phyloP scores from a whole-genome alignment of 2,797 vertebrate genomes.

The Poecilia velifera region DNA sequence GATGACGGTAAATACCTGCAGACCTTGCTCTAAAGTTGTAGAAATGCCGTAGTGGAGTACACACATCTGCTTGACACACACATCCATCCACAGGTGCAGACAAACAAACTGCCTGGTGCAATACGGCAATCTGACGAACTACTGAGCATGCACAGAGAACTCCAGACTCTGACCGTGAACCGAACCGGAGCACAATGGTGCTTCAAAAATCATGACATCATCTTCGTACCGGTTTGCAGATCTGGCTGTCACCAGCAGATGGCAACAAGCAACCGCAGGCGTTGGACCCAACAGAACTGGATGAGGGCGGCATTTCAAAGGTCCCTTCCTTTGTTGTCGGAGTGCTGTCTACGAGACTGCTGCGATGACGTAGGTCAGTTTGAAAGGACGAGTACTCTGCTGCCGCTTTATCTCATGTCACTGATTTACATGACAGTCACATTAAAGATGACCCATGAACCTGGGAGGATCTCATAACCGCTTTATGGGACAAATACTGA shows the following conservation, averaged over 20 bases:
- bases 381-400: conserved; percentile 19
- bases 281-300: conserved; percentile 47
- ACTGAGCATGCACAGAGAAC: conserved; percentile 75
- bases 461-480: background rate
- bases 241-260: conserved; percentile 48
- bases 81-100: conserved; percentile 46
- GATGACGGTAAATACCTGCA: background rate
- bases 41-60: background rate
- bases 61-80: background rate
- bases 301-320: conserved; percentile 57
- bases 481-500: background rate
- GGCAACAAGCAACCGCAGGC: conserved; percentile 54
- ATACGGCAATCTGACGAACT: conserved; percentile 55
- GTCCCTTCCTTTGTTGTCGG: conserved; percentile 75
- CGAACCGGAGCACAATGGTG: conserved; percentile 70
- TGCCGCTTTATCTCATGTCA: conserved; percentile 31
- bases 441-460: conserved; percentile 7
- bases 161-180: conserved; percentile 68
- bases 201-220: conserved; percentile 77
- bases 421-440: background rate
- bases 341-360: conserved; percentile 66
- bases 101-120: conserved; percentile 63
- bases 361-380: conserved; percentile 60
- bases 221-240: conserved; percentile 34
- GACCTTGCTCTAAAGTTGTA: conserved; percentile 16